Evolutionary conservation across 2,888 invertebrate genomes (phyloP).

Genomic region (Athalia circularis): DNA sequence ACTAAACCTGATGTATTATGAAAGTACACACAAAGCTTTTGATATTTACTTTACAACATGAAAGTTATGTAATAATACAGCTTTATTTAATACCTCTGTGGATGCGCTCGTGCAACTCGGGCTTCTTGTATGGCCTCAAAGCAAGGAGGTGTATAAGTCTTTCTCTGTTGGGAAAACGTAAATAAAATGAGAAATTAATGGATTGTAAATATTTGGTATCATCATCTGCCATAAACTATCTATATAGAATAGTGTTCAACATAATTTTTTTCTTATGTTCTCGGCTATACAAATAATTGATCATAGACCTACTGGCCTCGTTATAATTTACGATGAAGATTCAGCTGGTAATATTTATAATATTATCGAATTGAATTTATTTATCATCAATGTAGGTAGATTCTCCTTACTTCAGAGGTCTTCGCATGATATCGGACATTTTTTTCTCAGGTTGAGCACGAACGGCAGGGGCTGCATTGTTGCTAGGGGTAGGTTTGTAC

Average conservation of each 20-base stretch:
- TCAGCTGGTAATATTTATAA: too few relatives aligned
- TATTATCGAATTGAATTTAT: too few relatives aligned
- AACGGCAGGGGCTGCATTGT: constrained; percentile 62
- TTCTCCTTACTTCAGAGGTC: constrained; percentile 82
- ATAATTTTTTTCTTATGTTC: neutral
- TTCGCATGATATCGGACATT: constrained; percentile 80
- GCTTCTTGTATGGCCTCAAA: constrained; percentile 94
- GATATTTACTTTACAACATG: constrained; percentile 31
- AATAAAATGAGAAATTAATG: constrained; percentile 23
- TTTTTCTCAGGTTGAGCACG: constrained; percentile 67
- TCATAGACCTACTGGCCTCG: too few relatives aligned
- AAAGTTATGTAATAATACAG: constrained; percentile 44
- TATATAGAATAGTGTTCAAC: neutral
- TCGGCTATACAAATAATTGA: too few relatives aligned
- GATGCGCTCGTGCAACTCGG: constrained; percentile 89
- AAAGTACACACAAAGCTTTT: constrained; percentile 14
- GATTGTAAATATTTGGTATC: neutral
- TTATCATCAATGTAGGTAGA: neutral
- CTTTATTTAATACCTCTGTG: constrained; percentile 80
- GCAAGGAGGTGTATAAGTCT: constrained; percentile 96
- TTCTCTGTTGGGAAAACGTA: constrained; percentile 82
- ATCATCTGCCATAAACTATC: neutral
- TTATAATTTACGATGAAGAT: too few relatives aligned
- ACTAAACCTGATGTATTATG: neutral
- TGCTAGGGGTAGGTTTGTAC: constrained; percentile 74